phyloP scores from a whole-genome alignment of 2,113 vertebrate genomes.

The Eptesicus fuscus region DNA sequence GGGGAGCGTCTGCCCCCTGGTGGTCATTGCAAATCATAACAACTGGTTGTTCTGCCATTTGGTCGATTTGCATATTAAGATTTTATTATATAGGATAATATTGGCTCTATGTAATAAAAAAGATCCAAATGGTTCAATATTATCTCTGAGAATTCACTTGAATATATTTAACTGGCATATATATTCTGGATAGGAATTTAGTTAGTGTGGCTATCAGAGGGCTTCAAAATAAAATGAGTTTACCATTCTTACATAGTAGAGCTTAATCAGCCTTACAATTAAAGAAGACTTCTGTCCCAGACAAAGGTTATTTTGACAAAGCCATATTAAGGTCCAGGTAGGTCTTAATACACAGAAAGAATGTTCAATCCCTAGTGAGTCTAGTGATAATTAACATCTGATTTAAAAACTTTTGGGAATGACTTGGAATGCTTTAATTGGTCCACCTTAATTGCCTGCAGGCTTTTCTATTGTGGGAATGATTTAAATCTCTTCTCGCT shows the following conservation, averaged over 20 bases:
- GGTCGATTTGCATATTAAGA: no score
- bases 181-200: not conserved
- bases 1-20: no score
- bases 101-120: not conserved
- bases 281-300: slow-evolving; percentile 47
- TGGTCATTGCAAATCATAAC: no score
- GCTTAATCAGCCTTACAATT: slow-evolving; percentile 50
- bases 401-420: slow-evolving; percentile 30
- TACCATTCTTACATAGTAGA: not conserved
- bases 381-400: slow-evolving; percentile 55
- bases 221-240: slow-evolving; percentile 32
- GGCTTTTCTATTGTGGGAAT: slow-evolving; percentile 43
- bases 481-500: slow-evolving; percentile 49
- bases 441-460: slow-evolving; percentile 18
- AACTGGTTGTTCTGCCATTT: no score
- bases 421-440: slow-evolving; percentile 51
- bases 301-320: slow-evolving; percentile 60
- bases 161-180: not conserved
- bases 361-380: not conserved
- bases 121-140: not conserved
- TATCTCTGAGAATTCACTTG: not conserved
- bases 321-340: slow-evolving; percentile 40
- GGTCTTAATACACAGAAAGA: not conserved
- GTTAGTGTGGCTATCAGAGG: not conserved
- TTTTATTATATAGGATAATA: not conserved